Conservation (phyloP, 2,888 invertebrate species). For the Parnassius orleans region DNA sequence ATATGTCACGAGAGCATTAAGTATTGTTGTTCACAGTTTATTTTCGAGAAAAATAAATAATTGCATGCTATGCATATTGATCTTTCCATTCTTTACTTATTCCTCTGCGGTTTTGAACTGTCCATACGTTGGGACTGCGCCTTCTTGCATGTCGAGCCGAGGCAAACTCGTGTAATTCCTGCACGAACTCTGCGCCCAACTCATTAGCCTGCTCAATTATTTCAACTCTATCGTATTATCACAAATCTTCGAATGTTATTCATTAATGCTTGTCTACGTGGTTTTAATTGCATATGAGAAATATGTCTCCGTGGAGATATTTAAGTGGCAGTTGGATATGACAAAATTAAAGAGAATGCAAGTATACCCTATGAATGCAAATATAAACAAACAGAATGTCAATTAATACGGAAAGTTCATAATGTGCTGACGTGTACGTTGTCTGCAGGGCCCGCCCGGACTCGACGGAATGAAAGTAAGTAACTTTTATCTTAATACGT, state of each 20-base stretch:
- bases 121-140: slow-evolving; percentile 9
- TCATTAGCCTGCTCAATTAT: neutral
- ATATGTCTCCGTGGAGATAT: neutral
- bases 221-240: neutral
- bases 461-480: slow-evolving; percentile 98
- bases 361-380: neutral
- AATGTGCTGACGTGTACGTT: slow-evolving; percentile 58
- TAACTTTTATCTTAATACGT: slow-evolving; percentile 30
- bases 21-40: slow-evolving; percentile 77
- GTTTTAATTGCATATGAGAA: neutral
- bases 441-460: slow-evolving; percentile 93
- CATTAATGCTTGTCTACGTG: neutral
- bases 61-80: slow-evolving; percentile 71
- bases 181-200: slow-evolving; percentile 3
- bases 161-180: neutral
- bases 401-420: slow-evolving; percentile 1
- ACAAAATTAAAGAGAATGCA: neutral
- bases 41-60: slow-evolving; percentile 75
- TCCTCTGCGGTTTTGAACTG: slow-evolving; percentile 19
- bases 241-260: neutral
- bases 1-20: slow-evolving; percentile 65
- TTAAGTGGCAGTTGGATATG: neutral
- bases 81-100: slow-evolving; percentile 43
- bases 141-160: slow-evolving; percentile 4
- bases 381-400: neutral